These are phyloP conservation scores for Pocillopora damicornis DNA, from an alignment of 64 coral and sea anemone species.

Conservation along the genomic window DNA sequence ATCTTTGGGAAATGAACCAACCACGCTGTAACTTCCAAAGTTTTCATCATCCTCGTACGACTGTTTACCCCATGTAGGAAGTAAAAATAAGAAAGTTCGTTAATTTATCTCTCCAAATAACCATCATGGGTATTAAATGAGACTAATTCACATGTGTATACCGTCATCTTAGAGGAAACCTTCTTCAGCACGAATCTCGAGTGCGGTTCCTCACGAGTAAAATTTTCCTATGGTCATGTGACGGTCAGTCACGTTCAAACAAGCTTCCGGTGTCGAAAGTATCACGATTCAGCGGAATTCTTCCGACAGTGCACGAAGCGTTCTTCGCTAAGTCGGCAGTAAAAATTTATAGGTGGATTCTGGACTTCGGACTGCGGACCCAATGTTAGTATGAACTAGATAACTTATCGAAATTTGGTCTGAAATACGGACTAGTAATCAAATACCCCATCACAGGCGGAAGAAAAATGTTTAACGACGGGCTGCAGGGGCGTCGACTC, in stretches of 20 bases:
- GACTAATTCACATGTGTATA: neutral
- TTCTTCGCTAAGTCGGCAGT: neutral
- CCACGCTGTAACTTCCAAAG: slow-evolving; percentile 97
- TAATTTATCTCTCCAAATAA: neutral
- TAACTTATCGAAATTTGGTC: too few relatives aligned
- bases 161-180: slow-evolving; percentile 8
- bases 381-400: too few relatives aligned
- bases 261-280: slow-evolving; percentile 15
- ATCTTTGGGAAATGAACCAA: slow-evolving; percentile 97
- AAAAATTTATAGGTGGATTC: too few relatives aligned
- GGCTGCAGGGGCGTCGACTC: too few relatives aligned
- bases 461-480: too few relatives aligned
- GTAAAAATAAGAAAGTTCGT: neutral
- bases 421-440: too few relatives aligned
- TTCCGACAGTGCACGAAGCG: neutral
- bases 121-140: neutral
- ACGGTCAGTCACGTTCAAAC: slow-evolving; percentile 29
- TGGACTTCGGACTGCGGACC: too few relatives aligned
- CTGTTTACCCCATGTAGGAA: slow-evolving; percentile 13
- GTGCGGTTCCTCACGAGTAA: neutral
- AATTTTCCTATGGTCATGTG: slow-evolving; percentile 24
- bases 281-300: neutral
- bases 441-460: too few relatives aligned
- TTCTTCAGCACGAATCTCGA: neutral
- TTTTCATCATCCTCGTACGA: slow-evolving; percentile 96